Evolutionary conservation across 2,888 invertebrate genomes (phyloP).

Genomic region (Leucophenga maculata): DNA sequence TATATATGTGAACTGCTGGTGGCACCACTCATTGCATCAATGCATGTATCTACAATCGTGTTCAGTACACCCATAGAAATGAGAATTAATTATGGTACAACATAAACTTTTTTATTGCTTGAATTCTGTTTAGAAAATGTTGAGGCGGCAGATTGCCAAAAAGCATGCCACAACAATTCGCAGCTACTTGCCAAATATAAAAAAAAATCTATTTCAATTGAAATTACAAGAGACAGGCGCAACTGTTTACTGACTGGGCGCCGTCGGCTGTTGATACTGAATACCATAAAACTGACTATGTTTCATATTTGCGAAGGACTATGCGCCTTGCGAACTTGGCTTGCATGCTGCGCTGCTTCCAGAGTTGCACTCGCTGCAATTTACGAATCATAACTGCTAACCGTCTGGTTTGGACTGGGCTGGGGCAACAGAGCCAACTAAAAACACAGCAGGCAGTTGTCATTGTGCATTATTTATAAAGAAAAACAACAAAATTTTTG

Average conservation of each 20-base stretch:
- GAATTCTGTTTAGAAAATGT: not conserved
- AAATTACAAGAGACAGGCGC: slow-evolving; percentile 52
- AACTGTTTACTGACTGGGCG: slow-evolving; percentile 27
- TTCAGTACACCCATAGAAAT: too few relatives aligned
- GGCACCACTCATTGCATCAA: not conserved
- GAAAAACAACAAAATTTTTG: slow-evolving; percentile 6
- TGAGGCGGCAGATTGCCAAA: slow-evolving; percentile 40
- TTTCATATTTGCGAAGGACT: slow-evolving; percentile 45
- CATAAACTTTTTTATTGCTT: not conserved
- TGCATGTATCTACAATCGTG: not conserved
- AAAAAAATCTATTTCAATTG: slow-evolving; percentile 56
- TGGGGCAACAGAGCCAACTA: slow-evolving; percentile 22
- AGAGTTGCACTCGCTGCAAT: slow-evolving; percentile 10
- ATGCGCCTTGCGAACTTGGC: too few relatives aligned
- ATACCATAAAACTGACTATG: slow-evolving; percentile 60
- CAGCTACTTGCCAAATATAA: slow-evolving; percentile 45
- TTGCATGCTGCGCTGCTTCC: not conserved
- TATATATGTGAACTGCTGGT: too few relatives aligned
- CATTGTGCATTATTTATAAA: slow-evolving; percentile 34
- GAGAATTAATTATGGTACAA: too few relatives aligned
- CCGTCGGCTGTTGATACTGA: slow-evolving; percentile 27
- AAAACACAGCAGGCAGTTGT: slow-evolving; percentile 63
- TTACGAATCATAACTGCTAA: too few relatives aligned
- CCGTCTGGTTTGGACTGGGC: not conserved
- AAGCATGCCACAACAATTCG: slow-evolving; percentile 43